Evolutionary conservation across 2,888 invertebrate species (phyloP), one percentile per base, ranked within the genome.

Genomic region (Ommatoiulus sabulosus): DNA sequence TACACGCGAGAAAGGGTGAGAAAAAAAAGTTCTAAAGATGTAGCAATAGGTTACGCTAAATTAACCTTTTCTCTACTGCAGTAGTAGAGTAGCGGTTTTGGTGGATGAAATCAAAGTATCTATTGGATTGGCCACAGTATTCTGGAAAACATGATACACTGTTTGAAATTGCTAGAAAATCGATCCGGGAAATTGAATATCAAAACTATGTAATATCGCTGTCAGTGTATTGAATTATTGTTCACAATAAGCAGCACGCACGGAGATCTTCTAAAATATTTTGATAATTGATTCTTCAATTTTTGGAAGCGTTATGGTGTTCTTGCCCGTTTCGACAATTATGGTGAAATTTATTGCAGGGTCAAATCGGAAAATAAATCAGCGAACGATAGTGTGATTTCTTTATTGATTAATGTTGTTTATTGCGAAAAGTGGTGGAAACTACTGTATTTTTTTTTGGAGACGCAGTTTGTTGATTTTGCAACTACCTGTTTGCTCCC

Each of bases 11-110:
- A 43, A 35, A 43, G 35, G 35, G 7, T 80, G 35, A 43, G 10
- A 24, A 35, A 72, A 80, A 15, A 24, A 35, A 80, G 15, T 24
- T 8, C 80, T 15, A 80, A 43, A 80, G 80, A 35, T 80, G 12
- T 80, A 80, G 80, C 80, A 80, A 80, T 43, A 80, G 80, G 80
- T 80, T 80, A 35, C 35, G 10, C 80, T 43, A 15, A 80, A 80
- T 35, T 57, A 10, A 3, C 35, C 15, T 80, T 80, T 80, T 80
- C 35, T 80, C 24, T 24, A 24, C 35, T 80, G 35, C 24, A 80
- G 35, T 80, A 35, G 35, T 52, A 52, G 35, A 35, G 35, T 57
- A 24, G 24, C 72, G 10, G 80, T 35, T 80, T 35, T 43, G 35
- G 80, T 35, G 80, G 35, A 35, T 35, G 80, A 80, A 35, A 80